These are phyloP conservation scores for Andrena dorsata DNA, from an alignment of 2,888 invertebrate species.

Conservation along the genomic window DNA sequence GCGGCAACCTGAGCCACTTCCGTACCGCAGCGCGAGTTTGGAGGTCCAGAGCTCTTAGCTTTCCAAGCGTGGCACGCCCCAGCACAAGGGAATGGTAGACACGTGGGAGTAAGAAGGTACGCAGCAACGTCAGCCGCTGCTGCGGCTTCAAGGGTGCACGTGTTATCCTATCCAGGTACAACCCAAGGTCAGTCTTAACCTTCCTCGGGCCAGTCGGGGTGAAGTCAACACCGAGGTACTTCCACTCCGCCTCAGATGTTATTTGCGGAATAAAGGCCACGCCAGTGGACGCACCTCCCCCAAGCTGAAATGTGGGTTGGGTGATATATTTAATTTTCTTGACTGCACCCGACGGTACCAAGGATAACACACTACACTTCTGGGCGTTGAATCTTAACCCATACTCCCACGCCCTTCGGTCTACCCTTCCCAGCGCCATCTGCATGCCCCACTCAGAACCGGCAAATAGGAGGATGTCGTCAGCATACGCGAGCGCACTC, in stretches of 20 bases:
- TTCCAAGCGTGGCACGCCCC: slow-evolving; percentile 61
- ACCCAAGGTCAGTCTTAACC: neutral
- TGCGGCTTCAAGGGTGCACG: slow-evolving; percentile 77
- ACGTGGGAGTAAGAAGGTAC: slow-evolving; percentile 78
- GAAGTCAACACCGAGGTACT: neutral
- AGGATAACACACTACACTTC: slow-evolving; percentile 65
- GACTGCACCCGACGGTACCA: too few species aligned
- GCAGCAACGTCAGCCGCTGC: slow-evolving; percentile 73
- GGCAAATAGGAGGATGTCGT: slow-evolving; percentile 79
- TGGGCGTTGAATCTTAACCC: slow-evolving; percentile 45
- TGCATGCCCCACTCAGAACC: slow-evolving; percentile 77
- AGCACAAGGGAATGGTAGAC: slow-evolving; percentile 80
- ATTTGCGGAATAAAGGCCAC: neutral
- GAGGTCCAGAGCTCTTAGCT: slow-evolving; percentile 76
- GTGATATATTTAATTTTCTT: too few species aligned
- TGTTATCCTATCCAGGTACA: neutral
- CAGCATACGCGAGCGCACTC: slow-evolving; percentile 80
- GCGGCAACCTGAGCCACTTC: slow-evolving; percentile 77
- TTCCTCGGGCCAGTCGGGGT: neutral
- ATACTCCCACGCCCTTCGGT: neutral
- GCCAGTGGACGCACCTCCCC: too few species aligned
- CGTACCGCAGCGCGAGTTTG: slow-evolving; percentile 74
- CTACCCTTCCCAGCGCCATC: slow-evolving; percentile 52
- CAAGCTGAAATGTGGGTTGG: too few species aligned
- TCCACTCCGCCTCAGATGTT: slow-evolving; percentile 18